phyloP scores from a whole-genome alignment of 2,113 vertebrate genomes.

The Morone saxatilis region DNA sequence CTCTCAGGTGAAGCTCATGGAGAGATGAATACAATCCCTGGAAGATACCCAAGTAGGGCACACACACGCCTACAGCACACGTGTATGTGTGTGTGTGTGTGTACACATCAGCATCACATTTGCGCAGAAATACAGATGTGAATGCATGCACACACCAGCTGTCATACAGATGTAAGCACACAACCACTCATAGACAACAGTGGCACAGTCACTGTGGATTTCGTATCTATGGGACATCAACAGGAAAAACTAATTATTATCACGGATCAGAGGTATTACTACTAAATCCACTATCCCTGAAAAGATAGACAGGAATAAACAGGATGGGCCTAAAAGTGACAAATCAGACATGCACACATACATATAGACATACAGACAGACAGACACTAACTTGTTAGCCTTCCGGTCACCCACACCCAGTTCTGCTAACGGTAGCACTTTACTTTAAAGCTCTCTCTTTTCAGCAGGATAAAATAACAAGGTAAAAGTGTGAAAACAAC shows the following conservation, averaged over 20 bases:
- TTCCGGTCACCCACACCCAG: slow-evolving; percentile 78
- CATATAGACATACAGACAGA: slow-evolving; percentile 10
- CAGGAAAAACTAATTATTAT: slow-evolving; percentile 47
- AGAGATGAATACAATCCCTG: slow-evolving; percentile 25
- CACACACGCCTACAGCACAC: not conserved
- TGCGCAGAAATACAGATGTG: slow-evolving; percentile 26
- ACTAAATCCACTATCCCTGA: slow-evolving; percentile 45
- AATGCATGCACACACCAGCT: slow-evolving; percentile 24
- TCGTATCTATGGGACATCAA: slow-evolving; percentile 20
- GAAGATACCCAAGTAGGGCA: slow-evolving; percentile 42
- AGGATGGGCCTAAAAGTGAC: slow-evolving; percentile 48
- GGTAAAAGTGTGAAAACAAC: slow-evolving; percentile 82
- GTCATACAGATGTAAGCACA: slow-evolving; percentile 39
- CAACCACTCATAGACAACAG: slow-evolving; percentile 13
- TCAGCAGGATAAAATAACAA: slow-evolving; percentile 80
- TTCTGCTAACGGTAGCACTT: slow-evolving; percentile 85
- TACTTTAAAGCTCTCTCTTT: slow-evolving; percentile 83
- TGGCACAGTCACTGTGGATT: not conserved
- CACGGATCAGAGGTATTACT: slow-evolving; percentile 53
- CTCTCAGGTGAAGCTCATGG: not conserved
- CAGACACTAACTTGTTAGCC: slow-evolving; percentile 80
- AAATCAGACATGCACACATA: slow-evolving; percentile 29
- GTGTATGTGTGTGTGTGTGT: not conserved
- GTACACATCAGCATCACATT: slow-evolving; percentile 32
- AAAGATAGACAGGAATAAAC: slow-evolving; percentile 45